Conservation (phyloP, 2,113 vertebrate species). For the Spheniscus mendiculus region DNA sequence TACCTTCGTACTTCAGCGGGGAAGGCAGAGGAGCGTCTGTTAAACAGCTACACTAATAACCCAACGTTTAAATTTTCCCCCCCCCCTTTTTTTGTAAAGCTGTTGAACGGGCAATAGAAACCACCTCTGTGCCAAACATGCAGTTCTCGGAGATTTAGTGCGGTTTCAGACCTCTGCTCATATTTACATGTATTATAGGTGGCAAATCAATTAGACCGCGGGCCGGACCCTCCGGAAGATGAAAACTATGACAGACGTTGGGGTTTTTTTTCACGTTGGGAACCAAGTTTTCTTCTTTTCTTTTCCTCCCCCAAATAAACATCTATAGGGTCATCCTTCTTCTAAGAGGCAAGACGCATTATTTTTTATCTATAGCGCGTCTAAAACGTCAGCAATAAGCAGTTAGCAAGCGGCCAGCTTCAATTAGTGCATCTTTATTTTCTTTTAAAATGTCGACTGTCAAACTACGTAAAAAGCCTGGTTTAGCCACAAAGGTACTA, state of each 20-base stretch:
- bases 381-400: neutral
- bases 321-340: neutral
- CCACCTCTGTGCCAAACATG: neutral
- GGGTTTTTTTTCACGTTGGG: neutral
- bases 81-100: neutral
- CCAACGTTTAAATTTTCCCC: neutral
- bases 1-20: neutral
- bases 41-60: neutral
- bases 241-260: neutral
- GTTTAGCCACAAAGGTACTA: neutral
- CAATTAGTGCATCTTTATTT: neutral
- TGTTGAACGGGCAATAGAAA: neutral
- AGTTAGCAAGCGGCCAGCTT: neutral
- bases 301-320: neutral
- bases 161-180: neutral
- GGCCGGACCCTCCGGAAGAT: neutral
- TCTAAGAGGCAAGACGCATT: neutral
- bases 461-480: neutral
- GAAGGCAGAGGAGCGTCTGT: neutral
- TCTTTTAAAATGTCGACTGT: neutral
- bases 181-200: neutral
- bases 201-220: constrained; percentile 16
- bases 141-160: neutral
- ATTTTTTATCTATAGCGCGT: neutral
- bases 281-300: neutral